Evolutionary conservation across 1,140 invertebrate species (phyloP), one percentile per base, ranked within the genome.

Genomic region (Probaryconus sp.): DNA sequence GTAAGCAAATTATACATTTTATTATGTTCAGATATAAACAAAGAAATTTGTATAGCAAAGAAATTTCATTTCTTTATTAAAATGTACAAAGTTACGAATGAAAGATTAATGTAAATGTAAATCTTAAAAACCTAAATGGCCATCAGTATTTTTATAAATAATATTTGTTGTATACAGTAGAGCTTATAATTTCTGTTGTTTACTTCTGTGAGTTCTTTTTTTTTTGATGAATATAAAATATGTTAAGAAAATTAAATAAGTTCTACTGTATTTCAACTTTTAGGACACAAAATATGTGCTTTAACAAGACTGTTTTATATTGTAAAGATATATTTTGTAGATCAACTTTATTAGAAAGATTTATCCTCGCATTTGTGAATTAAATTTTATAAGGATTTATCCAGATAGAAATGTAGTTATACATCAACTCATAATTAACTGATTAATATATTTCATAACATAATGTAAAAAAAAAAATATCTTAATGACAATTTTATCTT

Each of bases 131-230:
- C 35, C 18, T 45, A 31, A 51, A n/a, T n/a, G n/a, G n/a, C n/a
- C n/a, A 64, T 64, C 60, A 64, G 60, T 64, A 64, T 64, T 64
- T 64, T 64, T 53, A 31, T 64, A 64, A 45, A 26, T 45, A 30
- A 31, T 28, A 31, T 42, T 40, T 50, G 33, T 61, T 24, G 10
- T 58, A 5, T 11, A 10, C n/a, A n/a, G n/a, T n/a, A n/a, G n/a
- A n/a, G n/a, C n/a, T n/a, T n/a, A n/a, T n/a, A n/a, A n/a, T n/a
- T n/a, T 43, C 13, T 13, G 1, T 18, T 11, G 17, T 50, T 31
- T 11, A 55, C 11, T 30, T 9, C 18, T 33, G 26, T 45, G 7
- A 5, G 10, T 43, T 5, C 21, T 24, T 24, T 3, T 24, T 7
- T 24, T n/a, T n/a, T n/a, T n/a, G n/a, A 13, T 48, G 42, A 16